Evolutionary conservation across 2,113 vertebrate genomes (phyloP).

Genomic region (Delphinus delphis): DNA sequence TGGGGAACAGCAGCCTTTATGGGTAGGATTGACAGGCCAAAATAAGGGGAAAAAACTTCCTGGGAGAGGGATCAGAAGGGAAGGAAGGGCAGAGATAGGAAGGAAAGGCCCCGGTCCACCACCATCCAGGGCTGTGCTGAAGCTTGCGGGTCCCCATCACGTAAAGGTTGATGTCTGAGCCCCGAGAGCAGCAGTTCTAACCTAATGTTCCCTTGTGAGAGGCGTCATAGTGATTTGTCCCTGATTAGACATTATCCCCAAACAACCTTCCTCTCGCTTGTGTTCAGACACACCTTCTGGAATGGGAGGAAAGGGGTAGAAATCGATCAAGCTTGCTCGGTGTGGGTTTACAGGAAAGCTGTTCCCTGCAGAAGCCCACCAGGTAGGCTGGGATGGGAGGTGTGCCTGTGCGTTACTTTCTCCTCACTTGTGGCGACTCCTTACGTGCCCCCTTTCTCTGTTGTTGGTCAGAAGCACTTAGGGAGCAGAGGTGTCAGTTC

Average conservation of each 20-base stretch:
- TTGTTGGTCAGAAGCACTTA: not conserved
- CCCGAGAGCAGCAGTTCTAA: not conserved
- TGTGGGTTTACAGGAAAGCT: not conserved
- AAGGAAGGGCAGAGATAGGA: not conserved
- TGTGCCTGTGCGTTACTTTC: not conserved
- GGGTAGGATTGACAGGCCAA: not conserved
- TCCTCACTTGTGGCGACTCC: too few relatives aligned
- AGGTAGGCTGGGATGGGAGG: not conserved
- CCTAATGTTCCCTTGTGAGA: not conserved
- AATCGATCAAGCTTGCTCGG: not conserved
- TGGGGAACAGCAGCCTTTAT: not conserved
- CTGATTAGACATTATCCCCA: rapidly evolving
- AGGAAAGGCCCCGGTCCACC: too few relatives aligned
- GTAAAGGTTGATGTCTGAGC: not conserved
- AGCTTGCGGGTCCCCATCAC: not conserved
- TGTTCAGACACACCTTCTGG: rapidly evolving
- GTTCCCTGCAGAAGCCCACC: not conserved
- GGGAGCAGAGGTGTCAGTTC: not conserved
- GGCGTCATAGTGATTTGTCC: not conserved
- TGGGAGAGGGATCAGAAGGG: not conserved
- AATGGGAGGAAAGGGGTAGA: rapidly evolving
- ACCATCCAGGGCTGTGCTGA: rapidly evolving
- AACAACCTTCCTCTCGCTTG: rapidly evolving
- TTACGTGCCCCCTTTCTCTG: not conserved
- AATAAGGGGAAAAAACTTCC: too few relatives aligned